Conservation (phyloP, 1,140 invertebrate species). For the Conus ventricosus region DNA sequence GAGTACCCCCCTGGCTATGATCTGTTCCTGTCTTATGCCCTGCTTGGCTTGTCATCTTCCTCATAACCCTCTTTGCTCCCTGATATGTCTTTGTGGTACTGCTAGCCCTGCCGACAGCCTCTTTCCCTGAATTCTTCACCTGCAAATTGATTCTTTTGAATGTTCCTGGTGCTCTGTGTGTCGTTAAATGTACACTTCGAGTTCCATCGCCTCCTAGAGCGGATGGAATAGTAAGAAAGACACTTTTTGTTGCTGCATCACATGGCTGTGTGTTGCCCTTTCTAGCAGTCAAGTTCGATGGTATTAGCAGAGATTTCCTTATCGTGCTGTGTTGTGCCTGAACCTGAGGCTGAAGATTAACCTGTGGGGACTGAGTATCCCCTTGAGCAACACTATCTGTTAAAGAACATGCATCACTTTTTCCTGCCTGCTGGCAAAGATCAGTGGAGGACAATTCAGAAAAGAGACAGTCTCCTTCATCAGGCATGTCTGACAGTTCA, state of each 20-base stretch:
- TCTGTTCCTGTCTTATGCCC: background rate
- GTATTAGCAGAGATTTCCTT: background rate
- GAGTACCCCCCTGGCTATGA: background rate
- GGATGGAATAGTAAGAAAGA: slow-evolving; percentile 10
- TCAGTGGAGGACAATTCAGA: background rate
- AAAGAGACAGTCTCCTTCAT: background rate
- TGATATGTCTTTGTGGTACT: background rate
- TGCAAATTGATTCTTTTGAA: background rate
- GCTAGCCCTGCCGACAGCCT: background rate
- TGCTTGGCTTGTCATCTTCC: background rate
- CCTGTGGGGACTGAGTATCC: background rate
- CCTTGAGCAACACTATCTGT: background rate
- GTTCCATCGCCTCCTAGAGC: background rate
- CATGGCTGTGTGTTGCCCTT: background rate
- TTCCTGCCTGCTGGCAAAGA: too few species aligned
- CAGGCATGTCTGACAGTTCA: background rate
- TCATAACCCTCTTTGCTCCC: background rate
- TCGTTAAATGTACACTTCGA: background rate
- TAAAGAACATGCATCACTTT: too few species aligned
- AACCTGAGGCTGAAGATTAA: background rate
- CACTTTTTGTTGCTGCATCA: background rate
- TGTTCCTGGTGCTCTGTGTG: background rate
- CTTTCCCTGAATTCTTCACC: background rate
- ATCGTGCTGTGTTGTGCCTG: background rate
- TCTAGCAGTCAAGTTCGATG: background rate